These are phyloP conservation scores for Semotilus atromaculatus DNA, from an alignment of 2,797 vertebrate species.

Conservation along the genomic window DNA sequence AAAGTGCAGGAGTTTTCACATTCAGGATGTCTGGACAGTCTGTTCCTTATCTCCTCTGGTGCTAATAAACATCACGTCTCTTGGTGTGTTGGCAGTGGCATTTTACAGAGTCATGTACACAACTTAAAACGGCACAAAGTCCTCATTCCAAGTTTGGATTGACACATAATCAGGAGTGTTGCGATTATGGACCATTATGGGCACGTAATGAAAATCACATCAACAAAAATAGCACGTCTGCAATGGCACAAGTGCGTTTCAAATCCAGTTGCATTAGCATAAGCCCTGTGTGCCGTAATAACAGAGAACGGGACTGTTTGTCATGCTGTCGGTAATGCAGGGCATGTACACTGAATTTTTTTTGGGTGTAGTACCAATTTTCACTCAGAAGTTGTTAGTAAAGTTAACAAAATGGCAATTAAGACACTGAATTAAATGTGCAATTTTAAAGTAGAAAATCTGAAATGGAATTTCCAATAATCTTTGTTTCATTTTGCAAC, in stretches of 20 bases:
- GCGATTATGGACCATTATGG: slow-evolving; percentile 6
- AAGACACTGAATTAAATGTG: background rate
- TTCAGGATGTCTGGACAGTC: background rate
- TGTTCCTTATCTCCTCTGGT: slow-evolving; percentile 10
- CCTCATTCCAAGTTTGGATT: slow-evolving; percentile 24
- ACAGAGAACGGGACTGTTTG: slow-evolving; percentile 32
- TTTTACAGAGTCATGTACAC: background rate
- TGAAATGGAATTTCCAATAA: background rate
- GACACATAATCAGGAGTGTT: background rate
- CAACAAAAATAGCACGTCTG: slow-evolving; percentile 23
- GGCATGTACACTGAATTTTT: background rate
- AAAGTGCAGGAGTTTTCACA: background rate
- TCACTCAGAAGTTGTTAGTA: background rate
- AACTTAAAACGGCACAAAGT: slow-evolving; percentile 4
- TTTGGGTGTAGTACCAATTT: background rate
- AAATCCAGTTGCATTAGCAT: slow-evolving; percentile 24
- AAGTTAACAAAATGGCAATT: background rate
- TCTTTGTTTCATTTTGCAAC: background rate
- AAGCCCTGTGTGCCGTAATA: slow-evolving; percentile 10
- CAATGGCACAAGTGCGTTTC: slow-evolving; percentile 7
- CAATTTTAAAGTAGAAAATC: background rate
- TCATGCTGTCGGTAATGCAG: slow-evolving; percentile 46
- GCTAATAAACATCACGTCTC: background rate
- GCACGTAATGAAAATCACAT: background rate
- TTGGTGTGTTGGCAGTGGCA: background rate